These are phyloP conservation scores for Taeniopygia guttata DNA, from an alignment of 2,797 vertebrate genomes.

Conservation along the genomic window DNA sequence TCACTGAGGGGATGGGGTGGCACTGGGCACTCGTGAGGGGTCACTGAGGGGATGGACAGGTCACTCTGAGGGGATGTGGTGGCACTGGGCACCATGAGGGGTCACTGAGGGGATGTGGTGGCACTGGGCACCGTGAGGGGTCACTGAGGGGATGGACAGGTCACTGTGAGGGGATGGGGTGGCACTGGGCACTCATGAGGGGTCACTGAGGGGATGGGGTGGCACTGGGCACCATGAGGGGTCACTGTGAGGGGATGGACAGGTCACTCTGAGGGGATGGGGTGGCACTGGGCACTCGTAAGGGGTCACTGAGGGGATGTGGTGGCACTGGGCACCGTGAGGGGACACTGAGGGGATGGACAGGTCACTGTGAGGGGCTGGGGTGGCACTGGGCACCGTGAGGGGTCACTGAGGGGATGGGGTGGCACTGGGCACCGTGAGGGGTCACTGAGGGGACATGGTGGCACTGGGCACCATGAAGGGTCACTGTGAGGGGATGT, in stretches of 20 bases:
- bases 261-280: not conserved
- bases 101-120: not conserved
- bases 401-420: not conserved
- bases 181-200: not conserved
- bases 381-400: accelerated
- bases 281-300: not conserved
- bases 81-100: too few relatives aligned
- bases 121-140: too few relatives aligned
- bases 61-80: not conserved
- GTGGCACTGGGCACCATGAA: not conserved
- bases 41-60: not conserved
- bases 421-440: accelerated
- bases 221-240: too few relatives aligned
- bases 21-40: too few relatives aligned
- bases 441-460: not conserved
- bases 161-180: too few relatives aligned
- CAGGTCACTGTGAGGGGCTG: not conserved
- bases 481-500: not conserved
- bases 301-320: not conserved
- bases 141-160: too few relatives aligned
- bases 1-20: too few relatives aligned
- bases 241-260: too few relatives aligned
- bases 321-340: not conserved
- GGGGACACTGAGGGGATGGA: not conserved
- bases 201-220: not conserved